Evolutionary conservation across 2,888 invertebrate species (phyloP), one percentile per base, ranked within the genome.

Genomic region (Tenthredo distinguenda): DNA sequence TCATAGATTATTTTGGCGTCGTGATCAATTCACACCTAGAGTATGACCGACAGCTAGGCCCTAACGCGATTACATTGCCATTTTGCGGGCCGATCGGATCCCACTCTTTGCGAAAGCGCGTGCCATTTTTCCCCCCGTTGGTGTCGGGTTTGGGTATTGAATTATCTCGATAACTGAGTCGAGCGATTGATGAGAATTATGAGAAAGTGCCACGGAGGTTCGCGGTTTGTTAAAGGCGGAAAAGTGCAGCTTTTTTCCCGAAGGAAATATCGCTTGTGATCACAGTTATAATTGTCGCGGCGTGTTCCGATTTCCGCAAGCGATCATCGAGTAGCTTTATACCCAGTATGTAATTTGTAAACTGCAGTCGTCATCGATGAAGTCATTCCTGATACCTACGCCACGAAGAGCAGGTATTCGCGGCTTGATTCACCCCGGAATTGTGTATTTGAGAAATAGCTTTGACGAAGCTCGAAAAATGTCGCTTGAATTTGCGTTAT

Each of bases 1-100:
- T 85, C 85, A 85, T 71, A 18, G 71, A 85, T 85, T 81, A 85
- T 85, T 85, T 55, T 34, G 26, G 85, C 85, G 34, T 71, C 85
- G 26, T 81, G 82, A 85, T 85, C 81, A 71, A 71, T 71, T 71
- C 47, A 62, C 81, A 26, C 37, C 76, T 76, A 5, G 79, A 31
- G 18, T 21, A 79, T 31, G n/a, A 31, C n/a, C 43, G 43, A 34
- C 18, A 43, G 31, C 21, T 31, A 26, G 4, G 43, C 15, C 15
- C 5, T 37, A 18, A 7, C 4, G 71, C 37, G 37, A 26, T 76
- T 76, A 26, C 72, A n/a, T 43, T 15, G 68, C 34, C 6, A 34
- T 71, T 37, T 15, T 18, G 3, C n/a, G 50, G 21, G 26, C 58
- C 40, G 18, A 81, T 81, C 40, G 40, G 21, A 81, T 62, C 21